Base-by-base conservation (phyloP, 2,888 invertebrate species). In the Hirtodrosophila trivittata region DNA sequence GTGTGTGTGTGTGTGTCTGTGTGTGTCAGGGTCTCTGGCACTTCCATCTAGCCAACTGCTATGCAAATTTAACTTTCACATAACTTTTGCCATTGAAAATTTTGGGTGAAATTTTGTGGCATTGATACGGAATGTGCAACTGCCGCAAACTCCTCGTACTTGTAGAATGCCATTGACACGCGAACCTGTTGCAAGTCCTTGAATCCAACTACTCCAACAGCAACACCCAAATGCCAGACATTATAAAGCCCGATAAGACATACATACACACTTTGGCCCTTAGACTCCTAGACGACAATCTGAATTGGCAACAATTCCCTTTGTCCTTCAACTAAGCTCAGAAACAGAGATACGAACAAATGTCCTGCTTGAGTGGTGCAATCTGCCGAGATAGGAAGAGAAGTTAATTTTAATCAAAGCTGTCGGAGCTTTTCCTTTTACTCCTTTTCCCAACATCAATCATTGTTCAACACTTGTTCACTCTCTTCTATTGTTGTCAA, bases 71-170 rank as follows among this genome's bases (percentile, higher is more conserved):
- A 69, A 63, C 43, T 54, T 39, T 55, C 60, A 62, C 60, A 75
- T 68, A 68, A 71, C 16, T 69, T 77, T 49, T 41, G 21, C 54
- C 54, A 73, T 73, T 75, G 73, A 49, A 77, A 64, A 54, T 67
- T 73, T 72, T 54, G 63, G 46, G 51, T 46, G 47, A 54, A 68
- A 54, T 56, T 47, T 54, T 74, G 56, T 21, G 52, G 49, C 56
- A 62, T 62, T 56, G 42, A 56, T 25, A 55, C 37, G 28, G 25
- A 28, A 28, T 30, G 30, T 43, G 43, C 43, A 28, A 28, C 9
- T 28, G 28, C 9, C 28, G 5, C 28, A 21, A 21, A 21, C 18
- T 21, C 2, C 5, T 2, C 18, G 18, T 21, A 21, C 18, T 21
- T 21, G 5, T 28, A 2, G 7, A 9, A 28, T 28, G 28, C 28